A percentile compares a stretch with the other conserved stretches of the same genome.
Evolutionary conservation across 1,140 invertebrate genomes (phyloP).

Genomic region (Goniozus legneri): DNA sequence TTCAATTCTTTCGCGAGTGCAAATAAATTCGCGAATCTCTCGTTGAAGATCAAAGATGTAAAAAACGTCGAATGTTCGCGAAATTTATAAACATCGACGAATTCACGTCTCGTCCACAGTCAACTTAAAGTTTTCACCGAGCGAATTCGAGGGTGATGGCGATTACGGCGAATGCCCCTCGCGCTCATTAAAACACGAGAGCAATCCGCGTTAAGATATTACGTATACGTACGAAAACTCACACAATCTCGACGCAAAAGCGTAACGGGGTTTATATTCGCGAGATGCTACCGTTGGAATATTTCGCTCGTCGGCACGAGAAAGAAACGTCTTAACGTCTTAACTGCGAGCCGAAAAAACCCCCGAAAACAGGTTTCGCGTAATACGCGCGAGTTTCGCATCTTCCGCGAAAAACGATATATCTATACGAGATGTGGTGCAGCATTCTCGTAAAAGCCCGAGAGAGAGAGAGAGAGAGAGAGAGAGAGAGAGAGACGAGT

Average conservation of each 20-base stretch:
- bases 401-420: constrained; percentile 8
- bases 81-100: too few relatives aligned
- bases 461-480: too few relatives aligned
- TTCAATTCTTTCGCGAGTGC: too few relatives aligned
- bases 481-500: too few relatives aligned
- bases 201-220: neutral
- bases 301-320: constrained; percentile 6
- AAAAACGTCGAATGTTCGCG: too few relatives aligned
- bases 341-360: constrained; percentile 13
- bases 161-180: neutral
- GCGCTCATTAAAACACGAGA: constrained; percentile 10
- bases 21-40: too few relatives aligned
- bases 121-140: too few relatives aligned
- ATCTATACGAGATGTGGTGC: too few relatives aligned
- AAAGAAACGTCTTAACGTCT: constrained; percentile 14
- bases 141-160: neutral
- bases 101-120: too few relatives aligned
- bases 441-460: too few relatives aligned
- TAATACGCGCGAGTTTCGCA: neutral
- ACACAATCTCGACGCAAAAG: constrained; percentile 1
- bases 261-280: neutral
- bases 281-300: too few relatives aligned
- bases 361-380: constrained; percentile 19
- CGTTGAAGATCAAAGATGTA: too few relatives aligned
- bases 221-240: constrained; percentile 4